Evolutionary conservation across 2,888 invertebrate species (phyloP).

Genomic region (Macrophya annulata): DNA sequence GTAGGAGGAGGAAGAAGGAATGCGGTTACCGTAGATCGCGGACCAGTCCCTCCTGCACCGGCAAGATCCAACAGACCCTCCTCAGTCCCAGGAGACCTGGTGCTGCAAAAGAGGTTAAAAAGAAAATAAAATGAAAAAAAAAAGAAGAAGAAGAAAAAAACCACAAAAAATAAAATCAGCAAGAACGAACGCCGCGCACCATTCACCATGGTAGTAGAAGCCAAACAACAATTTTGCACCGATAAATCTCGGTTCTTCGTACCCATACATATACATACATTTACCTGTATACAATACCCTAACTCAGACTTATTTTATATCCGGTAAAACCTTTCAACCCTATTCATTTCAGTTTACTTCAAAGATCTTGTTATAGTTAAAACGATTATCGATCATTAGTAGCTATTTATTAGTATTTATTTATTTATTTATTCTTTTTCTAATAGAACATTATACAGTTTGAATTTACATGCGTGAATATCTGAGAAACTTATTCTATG

Average conservation of each 20-base stretch:
- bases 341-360: not conserved
- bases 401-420: not conserved
- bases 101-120: not conserved
- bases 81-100: constrained; percentile 27
- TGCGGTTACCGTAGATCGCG: constrained; percentile 77
- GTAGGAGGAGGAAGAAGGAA: constrained; percentile 68
- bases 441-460: too few relatives aligned
- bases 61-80: constrained; percentile 50
- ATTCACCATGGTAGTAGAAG: constrained; percentile 24
- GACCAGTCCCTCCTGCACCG: constrained; percentile 61
- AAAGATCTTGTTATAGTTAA: not conserved
- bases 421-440: too few relatives aligned
- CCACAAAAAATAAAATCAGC: constrained; percentile 19
- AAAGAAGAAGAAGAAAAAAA: constrained; percentile 37
- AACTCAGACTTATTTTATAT: not conserved
- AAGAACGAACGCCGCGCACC: not conserved
- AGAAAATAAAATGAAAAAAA: not conserved
- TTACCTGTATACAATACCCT: too few relatives aligned
- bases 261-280: too few relatives aligned
- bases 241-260: constrained; percentile 15
- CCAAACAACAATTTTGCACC: constrained; percentile 22
- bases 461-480: not conserved
- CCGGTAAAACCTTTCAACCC: not conserved
- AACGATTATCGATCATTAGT: not conserved
- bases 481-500: not conserved